These are phyloP conservation scores for Sturnus vulgaris DNA, from an alignment of 2,113 vertebrate genomes.

Conservation along the genomic window DNA sequence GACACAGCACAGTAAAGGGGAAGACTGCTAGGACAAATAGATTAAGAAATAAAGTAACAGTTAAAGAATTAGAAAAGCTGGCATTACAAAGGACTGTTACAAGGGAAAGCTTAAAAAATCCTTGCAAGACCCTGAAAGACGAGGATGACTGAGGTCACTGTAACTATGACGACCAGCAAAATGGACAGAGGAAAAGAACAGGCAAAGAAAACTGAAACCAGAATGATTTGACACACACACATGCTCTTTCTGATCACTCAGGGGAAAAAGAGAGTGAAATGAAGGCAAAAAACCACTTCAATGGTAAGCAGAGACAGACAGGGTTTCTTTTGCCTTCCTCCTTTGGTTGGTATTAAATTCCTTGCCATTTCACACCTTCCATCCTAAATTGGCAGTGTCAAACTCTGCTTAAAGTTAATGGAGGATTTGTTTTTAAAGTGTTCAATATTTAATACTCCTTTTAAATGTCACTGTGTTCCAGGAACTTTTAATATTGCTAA, in stretches of 20 bases:
- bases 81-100: background rate
- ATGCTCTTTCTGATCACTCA: constrained; percentile 13
- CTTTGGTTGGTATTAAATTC: constrained; percentile 34
- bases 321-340: background rate
- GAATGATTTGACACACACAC: constrained; percentile 2
- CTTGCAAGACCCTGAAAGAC: constrained; percentile 4
- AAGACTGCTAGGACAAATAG: background rate
- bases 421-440: constrained; percentile 31
- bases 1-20: background rate
- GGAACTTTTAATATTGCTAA: background rate
- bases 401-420: constrained; percentile 46
- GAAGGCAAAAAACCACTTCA: background rate
- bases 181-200: constrained; percentile 18
- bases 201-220: constrained; percentile 20
- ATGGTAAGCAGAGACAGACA: background rate
- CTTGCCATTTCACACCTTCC: constrained; percentile 13
- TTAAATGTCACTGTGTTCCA: background rate
- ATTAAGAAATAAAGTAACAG: background rate
- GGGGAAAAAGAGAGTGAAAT: constrained; percentile 9
- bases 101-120: background rate
- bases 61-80: background rate
- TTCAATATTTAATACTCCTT: constrained; percentile 30
- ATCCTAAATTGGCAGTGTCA: constrained; percentile 17
- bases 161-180: constrained; percentile 51
- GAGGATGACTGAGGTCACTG: background rate